Evolutionary conservation across 2,888 invertebrate genomes (phyloP).

Genomic region (Stenodema calcarata): DNA sequence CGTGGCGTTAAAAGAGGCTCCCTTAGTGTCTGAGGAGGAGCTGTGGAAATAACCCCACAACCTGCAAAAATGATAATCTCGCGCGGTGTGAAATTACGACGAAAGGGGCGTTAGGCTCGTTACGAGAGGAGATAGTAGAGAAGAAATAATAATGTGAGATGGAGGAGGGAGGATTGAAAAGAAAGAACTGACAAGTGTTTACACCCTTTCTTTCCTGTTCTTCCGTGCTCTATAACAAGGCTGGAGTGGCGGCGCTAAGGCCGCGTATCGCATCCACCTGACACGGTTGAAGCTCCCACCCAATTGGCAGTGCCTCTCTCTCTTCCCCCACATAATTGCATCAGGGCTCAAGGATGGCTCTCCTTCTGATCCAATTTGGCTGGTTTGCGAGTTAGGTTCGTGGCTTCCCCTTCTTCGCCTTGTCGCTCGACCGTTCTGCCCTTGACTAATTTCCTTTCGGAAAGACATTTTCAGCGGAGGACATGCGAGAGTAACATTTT

Average conservation of each 20-base stretch:
- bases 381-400: slow-evolving; percentile 1
- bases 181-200: slow-evolving; percentile 2
- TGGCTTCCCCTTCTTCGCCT: background rate
- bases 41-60: too few species aligned
- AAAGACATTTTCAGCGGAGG: background rate
- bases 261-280: background rate
- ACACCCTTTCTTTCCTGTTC: background rate
- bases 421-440: slow-evolving; percentile 12
- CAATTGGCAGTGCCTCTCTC: background rate
- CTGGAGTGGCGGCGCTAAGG: background rate
- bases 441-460: background rate
- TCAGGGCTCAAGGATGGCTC: slow-evolving; percentile 18
- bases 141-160: background rate
- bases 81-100: too few species aligned
- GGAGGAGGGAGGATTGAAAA: background rate
- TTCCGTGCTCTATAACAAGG: background rate
- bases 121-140: background rate
- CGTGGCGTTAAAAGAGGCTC: too few species aligned
- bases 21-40: too few species aligned
- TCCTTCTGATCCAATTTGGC: slow-evolving; percentile 31
- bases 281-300: background rate
- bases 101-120: too few species aligned
- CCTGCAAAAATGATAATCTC: too few species aligned
- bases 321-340: slow-evolving; percentile 20
- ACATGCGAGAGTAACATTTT: too few species aligned